Percentiles rank a stretch among this genome's conserved stretches.
Evolutionary conservation across 2,888 invertebrate species (phyloP).

Genomic region (Meganola albula): DNA sequence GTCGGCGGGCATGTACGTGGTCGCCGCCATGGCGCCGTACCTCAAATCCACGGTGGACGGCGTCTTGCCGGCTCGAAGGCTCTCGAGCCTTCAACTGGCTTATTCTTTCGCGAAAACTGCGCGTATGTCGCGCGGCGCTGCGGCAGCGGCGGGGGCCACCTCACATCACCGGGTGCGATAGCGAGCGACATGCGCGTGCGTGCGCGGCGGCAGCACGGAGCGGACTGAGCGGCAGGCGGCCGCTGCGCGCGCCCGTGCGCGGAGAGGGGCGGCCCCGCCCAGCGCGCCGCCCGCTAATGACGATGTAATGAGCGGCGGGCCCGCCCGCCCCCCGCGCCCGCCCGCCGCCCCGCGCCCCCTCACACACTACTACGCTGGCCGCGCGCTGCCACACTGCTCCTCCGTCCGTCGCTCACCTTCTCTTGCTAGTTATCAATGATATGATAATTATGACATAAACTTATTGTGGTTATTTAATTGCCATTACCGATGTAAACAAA

Average conservation of each 20-base stretch:
- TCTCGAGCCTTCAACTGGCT: slow-evolving; percentile 74
- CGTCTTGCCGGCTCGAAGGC: slow-evolving; percentile 80
- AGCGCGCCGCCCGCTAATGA: slow-evolving; percentile 57
- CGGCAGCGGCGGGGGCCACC: slow-evolving; percentile 75
- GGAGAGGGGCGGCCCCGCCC: slow-evolving; percentile 62
- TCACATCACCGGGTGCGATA: slow-evolving; percentile 67
- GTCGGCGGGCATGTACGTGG: slow-evolving; percentile 95
- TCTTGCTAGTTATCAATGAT: slow-evolving; percentile 1
- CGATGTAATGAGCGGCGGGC: slow-evolving; percentile 55
- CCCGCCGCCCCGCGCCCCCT: slow-evolving; percentile 25
- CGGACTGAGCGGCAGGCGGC: slow-evolving; percentile 62
- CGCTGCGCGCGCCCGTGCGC: slow-evolving; percentile 58
- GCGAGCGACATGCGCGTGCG: slow-evolving; percentile 80
- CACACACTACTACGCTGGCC: slow-evolving; percentile 1
- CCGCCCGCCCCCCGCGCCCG: slow-evolving; percentile 34
- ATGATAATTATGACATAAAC: neutral
- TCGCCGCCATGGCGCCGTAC: slow-evolving; percentile 95
- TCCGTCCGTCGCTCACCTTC: neutral
- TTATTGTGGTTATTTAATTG: too few species aligned
- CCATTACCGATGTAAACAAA: too few species aligned
- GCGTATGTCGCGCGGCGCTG: slow-evolving; percentile 68
- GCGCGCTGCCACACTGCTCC: slow-evolving; percentile 12
- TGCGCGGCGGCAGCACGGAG: slow-evolving; percentile 75
- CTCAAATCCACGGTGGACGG: slow-evolving; percentile 79
- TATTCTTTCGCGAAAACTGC: slow-evolving; percentile 66